Base-by-base conservation (phyloP, 2,113 vertebrate species). In the Gila orcuttii region DNA sequence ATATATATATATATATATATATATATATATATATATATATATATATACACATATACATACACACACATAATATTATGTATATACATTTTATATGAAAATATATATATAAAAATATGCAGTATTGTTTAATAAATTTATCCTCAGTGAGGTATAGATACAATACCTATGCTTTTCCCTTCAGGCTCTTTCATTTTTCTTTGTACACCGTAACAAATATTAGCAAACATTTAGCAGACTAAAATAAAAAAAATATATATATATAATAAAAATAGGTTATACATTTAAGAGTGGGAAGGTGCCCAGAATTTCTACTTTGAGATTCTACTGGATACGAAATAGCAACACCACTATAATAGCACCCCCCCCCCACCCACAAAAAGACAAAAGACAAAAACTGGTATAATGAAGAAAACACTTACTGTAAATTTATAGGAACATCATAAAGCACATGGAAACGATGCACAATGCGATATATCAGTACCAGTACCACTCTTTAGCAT, bases 361-460 rank as follows among this genome's bases (percentile, higher is more conserved):
- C 33, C 33, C 3, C 3, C 33, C 33, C 33, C 31, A 1, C 2
- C 33, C 33, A 36, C 0, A 28, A 28, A 28, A 28, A 28, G 28
- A 28, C 28, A 28, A 28, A 28, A 28, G 28, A 33, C 0, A 21
- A 23, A 7, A 57, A n/a, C 64, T 9, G 23, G 2, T 19, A 59
- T 7, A 79, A 79, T 21, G 57, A 79, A 69, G 42, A 62, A n/a
- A 71, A 42, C 3, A 64, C 79, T 81, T 81, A 81, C 55, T 21
- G 55, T 57, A 17, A 36, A 79, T 62, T 42, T 62, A 79, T 57
- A 21, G 28, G 50, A 57, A 39, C 76, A 59, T 23, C 39, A 12
- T 23, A 79, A 42, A 62, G 19, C 77, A 25, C 2, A 60, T 79
- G 23, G 39, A 79, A 79, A 42, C 6, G 7, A 80, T 64, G 78